Conservation (phyloP, 2,888 invertebrate species). For the Digitonthophagus gazella region DNA sequence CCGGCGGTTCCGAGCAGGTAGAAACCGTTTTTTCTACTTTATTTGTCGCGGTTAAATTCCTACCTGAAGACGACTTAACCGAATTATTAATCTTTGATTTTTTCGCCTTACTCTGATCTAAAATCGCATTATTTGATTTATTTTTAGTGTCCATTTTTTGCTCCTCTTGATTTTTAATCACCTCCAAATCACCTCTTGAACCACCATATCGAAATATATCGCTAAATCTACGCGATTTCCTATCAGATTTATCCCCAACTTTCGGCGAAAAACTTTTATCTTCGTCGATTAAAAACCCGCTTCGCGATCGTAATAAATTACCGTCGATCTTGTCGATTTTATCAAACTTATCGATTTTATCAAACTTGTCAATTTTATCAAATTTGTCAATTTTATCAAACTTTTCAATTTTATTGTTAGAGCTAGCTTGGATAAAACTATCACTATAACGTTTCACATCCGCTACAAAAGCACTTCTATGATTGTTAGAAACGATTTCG, state of each 20-base stretch:
- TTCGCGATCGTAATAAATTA: constrained; percentile 38
- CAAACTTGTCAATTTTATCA: constrained; percentile 25
- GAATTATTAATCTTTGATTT: constrained; percentile 30
- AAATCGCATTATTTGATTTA: constrained; percentile 29
- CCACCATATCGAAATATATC: constrained; percentile 44
- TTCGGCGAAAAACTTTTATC: constrained; percentile 18
- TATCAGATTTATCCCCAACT: constrained; percentile 32
- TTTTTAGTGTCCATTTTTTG: constrained; percentile 27
- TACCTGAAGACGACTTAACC: constrained; percentile 24
- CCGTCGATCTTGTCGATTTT: constrained; percentile 27
- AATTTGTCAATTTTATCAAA: no score
- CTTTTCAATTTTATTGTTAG: no score
- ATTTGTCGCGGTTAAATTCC: constrained; percentile 11
- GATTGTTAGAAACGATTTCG: not conserved
- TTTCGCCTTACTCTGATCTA: no score
- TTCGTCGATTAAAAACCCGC: constrained; percentile 41
- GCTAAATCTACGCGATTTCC: constrained; percentile 45
- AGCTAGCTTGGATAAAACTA: constrained; percentile 44
- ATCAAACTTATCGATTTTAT: constrained; percentile 17
- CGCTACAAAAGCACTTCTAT: constrained; percentile 9
- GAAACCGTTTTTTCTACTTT: constrained; percentile 19
- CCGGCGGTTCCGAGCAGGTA: not conserved
- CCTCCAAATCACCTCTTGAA: constrained; percentile 31
- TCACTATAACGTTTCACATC: constrained; percentile 47
- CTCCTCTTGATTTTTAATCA: constrained; percentile 35